Conservation (phyloP, 2,888 invertebrate genomes). For the Nomada goodeniana region DNA sequence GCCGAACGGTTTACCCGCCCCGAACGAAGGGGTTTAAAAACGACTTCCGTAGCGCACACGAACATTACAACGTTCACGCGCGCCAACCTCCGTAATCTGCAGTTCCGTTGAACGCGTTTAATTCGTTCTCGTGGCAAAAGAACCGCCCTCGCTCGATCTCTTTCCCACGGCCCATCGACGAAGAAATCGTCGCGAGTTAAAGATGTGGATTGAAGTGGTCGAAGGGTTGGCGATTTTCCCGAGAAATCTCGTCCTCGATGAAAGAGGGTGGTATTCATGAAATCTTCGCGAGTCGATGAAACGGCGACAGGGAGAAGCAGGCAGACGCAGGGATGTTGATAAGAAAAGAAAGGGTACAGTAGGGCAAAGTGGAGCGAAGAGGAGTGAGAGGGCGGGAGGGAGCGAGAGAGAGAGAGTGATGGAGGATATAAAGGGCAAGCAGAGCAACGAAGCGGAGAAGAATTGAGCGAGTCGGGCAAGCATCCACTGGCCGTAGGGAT, state of each 20-base stretch:
- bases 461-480: slow-evolving; percentile 65
- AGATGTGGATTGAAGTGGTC: not conserved
- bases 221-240: not conserved
- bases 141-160: not conserved
- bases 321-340: slow-evolving; percentile 32
- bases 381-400: not conserved
- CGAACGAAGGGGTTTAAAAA: not conserved
- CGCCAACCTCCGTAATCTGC: slow-evolving; percentile 5
- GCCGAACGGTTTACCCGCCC: not conserved
- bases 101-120: slow-evolving; percentile 20
- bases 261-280: slow-evolving; percentile 62
- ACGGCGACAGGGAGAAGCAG: slow-evolving; percentile 32
- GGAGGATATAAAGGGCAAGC: slow-evolving; percentile 39
- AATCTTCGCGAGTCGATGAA: slow-evolving; percentile 49
- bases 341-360: slow-evolving; percentile 51
- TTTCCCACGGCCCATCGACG: not conserved
- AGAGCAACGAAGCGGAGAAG: slow-evolving; percentile 48
- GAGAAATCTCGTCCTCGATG: slow-evolving; percentile 37
- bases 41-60: not conserved
- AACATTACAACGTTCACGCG: not conserved
- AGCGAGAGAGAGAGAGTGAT: not conserved
- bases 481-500: slow-evolving; percentile 72
- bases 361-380: slow-evolving; percentile 19
- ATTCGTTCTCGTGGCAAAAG: not conserved
- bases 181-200: not conserved